Base-by-base conservation (phyloP, 2,797 vertebrate genomes). In the Megalops cyprinoides region DNA sequence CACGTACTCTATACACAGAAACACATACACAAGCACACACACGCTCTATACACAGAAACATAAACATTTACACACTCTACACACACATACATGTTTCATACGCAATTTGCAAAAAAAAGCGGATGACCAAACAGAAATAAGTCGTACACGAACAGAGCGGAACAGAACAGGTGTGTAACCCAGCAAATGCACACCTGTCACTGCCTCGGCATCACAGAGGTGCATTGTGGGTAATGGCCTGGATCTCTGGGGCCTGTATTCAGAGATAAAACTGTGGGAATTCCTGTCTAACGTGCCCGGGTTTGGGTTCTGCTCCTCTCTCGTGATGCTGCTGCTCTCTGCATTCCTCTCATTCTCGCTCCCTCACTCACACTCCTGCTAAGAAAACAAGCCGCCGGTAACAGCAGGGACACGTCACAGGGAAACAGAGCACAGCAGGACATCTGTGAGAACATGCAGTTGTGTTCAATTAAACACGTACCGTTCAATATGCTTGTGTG, bases 271-370 rank as follows among this genome's bases (percentile, higher is more conserved):
- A n/a, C 42, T 39, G 15, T 39, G 65, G 65, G 65, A 42, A 69
- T 42, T 69, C 6, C 65, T 7, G 15, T 23, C 37, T 42, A 3
- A 1, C 37, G 2, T 20, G 9, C 0, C 0, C 15, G 2, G 14
- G 79, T 87, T 86, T 82, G 42, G 34, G 53, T 76, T 44, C 25
- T 31, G 7, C 31, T 67, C 65, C 83, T 73, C 3, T 1, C 0
- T 9, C 78, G 69, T 85, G 44, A 0, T 25, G 37, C 1, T 78
- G 55, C 49, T 76, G 77, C 58, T 60, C 83, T 82, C 56, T 85
- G 84, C 90, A 91, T 92, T 94, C 88, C 82, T 89, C 60, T 80
- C 88, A 90, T 91, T 90, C 87, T 85, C 83, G 79, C 28, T 74
- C 73, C 83, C 76, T 82, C 82, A 58, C 84, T 83, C 86, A 78